A percentile compares a stretch with the other conserved stretches of the same genome.
These are phyloP conservation scores for Anguilla pacifica DNA, from an alignment of 2,797 vertebrate genomes.

Conservation along the genomic window DNA sequence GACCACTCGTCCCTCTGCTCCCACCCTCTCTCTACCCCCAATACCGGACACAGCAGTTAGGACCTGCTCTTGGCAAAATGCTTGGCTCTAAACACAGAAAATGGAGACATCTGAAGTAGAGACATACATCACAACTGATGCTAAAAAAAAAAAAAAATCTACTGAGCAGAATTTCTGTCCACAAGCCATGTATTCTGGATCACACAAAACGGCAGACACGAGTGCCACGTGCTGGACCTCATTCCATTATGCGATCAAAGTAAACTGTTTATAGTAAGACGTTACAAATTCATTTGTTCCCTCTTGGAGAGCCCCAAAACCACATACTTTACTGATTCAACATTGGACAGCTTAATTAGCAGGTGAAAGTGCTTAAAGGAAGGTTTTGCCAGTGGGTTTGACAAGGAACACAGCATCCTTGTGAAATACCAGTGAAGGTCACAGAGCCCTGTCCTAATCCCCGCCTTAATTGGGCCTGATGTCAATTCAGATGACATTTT, in stretches of 20 bases:
- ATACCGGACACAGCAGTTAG: neutral
- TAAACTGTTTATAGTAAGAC: constrained; percentile 78
- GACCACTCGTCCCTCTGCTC: neutral
- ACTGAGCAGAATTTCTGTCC: constrained; percentile 54
- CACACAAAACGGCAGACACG: constrained; percentile 22
- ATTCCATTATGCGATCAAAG: constrained; percentile 58
- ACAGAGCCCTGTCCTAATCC: constrained; percentile 78
- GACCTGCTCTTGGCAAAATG: neutral
- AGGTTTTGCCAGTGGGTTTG: constrained; percentile 67
- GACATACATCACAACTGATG: constrained; percentile 41
- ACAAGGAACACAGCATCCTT: constrained; percentile 74
- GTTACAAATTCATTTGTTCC: constrained; percentile 61
- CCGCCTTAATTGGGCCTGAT: constrained; percentile 79
- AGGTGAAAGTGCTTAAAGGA: constrained; percentile 81
- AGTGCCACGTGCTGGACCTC: constrained; percentile 52
- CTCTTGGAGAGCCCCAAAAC: constrained; percentile 36
- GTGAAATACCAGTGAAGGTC: constrained; percentile 78
- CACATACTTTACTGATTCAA: constrained; percentile 26
- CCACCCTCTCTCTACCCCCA: neutral
- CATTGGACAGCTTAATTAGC: constrained; percentile 71
- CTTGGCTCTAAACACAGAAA: constrained; percentile 50
- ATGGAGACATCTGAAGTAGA: neutral
- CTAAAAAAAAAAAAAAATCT: constrained; percentile 50
- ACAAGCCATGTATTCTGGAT: constrained; percentile 39
- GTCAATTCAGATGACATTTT: constrained; percentile 75